Base-by-base conservation (phyloP, 2,113 vertebrate species). In the Circaetus cinerascens region DNA sequence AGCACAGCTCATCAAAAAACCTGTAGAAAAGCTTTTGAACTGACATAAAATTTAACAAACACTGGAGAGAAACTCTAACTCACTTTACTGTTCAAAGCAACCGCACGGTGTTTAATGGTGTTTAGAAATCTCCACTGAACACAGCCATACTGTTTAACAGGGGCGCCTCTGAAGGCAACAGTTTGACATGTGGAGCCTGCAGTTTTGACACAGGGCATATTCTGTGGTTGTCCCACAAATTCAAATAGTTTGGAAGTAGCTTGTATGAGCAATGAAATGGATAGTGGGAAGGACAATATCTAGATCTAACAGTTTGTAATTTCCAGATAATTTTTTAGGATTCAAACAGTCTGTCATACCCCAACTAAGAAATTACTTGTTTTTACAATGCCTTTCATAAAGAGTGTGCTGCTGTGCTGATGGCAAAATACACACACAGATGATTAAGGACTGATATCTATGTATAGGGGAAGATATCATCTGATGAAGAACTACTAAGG, bases 401-500 rank as follows among this genome's bases (percentile, higher is more conserved):
- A 36, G 74, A 87, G n/a, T 23, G 15, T 67, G 48, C 77, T 73
- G 64, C 83, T 73, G 77, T 88, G 86, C 80, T 75, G 17, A 21
- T 75, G 77, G 92, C 94, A 95, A 96, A 94, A 90, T 84, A 78
- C 41, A 51, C 71, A 89, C 67, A 48, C 19, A 71, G 74, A 78
- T 0, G n/a, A 95, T 79, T 95, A 91, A 93, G 68, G 81, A 34
- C 53, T 53, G 77, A 80, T 98, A 95, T 50, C 79, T 88, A 6
- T 32, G 74, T 75, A 59, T 20, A 75, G 56, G 41, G 72, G 50
- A 76, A 94, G 93, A 88, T 96, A 94, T 34, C 10, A 93, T 97
- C 96, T 96, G 83, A 55, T 63, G 77, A 96, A 45, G 75, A 84
- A 82, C 78, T 84, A 86, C 87, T 69, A 90, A 95, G 60, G 76